Evolutionary conservation across 1,140 invertebrate genomes (phyloP).

Genomic region (Chionoecetes opilio): DNA sequence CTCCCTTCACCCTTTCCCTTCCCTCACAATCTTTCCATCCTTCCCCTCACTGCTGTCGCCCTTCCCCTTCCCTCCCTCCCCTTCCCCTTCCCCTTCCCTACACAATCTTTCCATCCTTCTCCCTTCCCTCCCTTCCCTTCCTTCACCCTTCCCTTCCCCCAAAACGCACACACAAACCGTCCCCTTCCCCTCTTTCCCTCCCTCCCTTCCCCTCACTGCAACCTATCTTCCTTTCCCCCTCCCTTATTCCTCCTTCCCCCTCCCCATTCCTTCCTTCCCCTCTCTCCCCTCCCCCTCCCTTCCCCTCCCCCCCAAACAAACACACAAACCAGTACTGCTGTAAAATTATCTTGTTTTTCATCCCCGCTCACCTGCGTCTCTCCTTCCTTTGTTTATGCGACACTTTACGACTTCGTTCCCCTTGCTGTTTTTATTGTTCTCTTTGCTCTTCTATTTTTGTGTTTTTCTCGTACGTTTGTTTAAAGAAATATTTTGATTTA

Average conservation of each 20-base stretch:
- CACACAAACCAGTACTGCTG: no score
- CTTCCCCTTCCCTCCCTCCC: background rate
- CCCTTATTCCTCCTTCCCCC: background rate
- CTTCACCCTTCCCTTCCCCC: background rate
- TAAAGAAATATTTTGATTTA: no score
- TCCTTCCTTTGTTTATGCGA: background rate
- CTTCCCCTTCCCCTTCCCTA: background rate
- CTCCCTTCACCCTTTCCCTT: background rate
- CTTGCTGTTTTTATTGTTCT: background rate
- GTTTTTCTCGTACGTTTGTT: no score
- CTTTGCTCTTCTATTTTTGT: no score
- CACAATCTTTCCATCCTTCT: background rate
- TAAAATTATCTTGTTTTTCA: no score
- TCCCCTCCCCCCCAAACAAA: no score
- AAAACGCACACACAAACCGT: no score
- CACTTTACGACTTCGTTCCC: background rate
- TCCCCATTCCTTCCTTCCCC: background rate
- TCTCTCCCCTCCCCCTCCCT: no score
- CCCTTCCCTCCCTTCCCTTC: background rate
- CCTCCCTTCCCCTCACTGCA: background rate
- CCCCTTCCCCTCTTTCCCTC: background rate
- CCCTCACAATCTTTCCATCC: background rate
- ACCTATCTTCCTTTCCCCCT: no score
- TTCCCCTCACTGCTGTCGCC: background rate
- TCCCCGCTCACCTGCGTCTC: background rate